These are phyloP conservation scores for Pygoscelis adeliae DNA, from an alignment of 2,113 vertebrate genomes.

Conservation along the genomic window DNA sequence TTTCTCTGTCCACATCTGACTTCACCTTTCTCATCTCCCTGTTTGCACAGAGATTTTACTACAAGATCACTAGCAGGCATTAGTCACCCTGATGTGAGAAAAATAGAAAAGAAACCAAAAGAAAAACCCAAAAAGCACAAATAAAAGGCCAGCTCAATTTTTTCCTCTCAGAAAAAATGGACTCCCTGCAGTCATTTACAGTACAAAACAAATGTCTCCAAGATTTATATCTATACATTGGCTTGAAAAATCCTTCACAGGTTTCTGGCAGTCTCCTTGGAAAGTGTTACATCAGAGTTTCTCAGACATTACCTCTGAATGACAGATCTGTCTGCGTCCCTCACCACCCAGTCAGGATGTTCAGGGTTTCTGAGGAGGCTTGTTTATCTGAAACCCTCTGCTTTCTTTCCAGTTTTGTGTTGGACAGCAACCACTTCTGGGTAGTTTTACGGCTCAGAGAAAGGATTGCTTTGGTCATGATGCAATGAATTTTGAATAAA, in stretches of 20 bases:
- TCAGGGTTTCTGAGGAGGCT: neutral
- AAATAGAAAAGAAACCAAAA: neutral
- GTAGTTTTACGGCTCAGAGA: neutral
- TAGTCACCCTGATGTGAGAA: neutral
- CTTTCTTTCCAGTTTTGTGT: neutral
- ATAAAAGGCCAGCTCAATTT: neutral
- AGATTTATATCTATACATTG: neutral
- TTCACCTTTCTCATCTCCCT: neutral
- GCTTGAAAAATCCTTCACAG: neutral
- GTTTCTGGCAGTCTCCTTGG: neutral
- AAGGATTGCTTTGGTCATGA: neutral
- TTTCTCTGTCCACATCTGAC: neutral
- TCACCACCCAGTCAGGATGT: neutral
- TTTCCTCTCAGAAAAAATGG: neutral
- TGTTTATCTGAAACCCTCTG: neutral
- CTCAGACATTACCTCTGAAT: neutral
- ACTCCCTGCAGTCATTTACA: neutral
- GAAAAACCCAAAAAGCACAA: accelerated
- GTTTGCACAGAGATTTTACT: neutral
- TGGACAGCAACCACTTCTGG: neutral
- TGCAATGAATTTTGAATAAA: neutral
- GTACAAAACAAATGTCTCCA: neutral
- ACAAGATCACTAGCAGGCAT: neutral
- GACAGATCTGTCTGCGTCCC: neutral
- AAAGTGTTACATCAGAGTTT: neutral